Conservation (phyloP, 2,888 invertebrate genomes). For the Fissipunctia ypsillon region DNA sequence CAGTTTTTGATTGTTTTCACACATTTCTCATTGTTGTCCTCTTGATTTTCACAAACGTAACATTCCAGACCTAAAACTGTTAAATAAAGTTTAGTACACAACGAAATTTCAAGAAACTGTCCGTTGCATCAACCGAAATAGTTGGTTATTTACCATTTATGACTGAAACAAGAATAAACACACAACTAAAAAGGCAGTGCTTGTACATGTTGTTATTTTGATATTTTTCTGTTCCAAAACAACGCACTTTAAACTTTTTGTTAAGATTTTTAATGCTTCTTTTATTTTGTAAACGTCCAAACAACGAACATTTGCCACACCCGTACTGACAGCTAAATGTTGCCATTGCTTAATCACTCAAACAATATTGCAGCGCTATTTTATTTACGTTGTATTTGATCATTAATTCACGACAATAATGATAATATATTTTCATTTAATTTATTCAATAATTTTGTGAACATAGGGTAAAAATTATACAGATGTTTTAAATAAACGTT, state of each 20-base stretch:
- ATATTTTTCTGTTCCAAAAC: not conserved
- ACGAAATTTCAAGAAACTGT: not conserved
- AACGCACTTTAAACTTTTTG: not conserved
- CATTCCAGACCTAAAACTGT: constrained; percentile 95
- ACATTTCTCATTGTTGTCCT: constrained; percentile 97
- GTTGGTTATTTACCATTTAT: constrained; percentile 58
- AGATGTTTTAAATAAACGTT: too few relatives aligned
- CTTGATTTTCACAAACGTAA: constrained; percentile 98
- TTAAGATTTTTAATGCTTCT: constrained; percentile 4
- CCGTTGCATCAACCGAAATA: constrained; percentile 2
- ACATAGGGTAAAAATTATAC: too few relatives aligned
- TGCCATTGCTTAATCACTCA: too few relatives aligned
- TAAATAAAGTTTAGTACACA: constrained; percentile 65
- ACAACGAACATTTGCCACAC: constrained; percentile 55
- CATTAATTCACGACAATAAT: too few relatives aligned
- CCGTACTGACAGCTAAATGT: constrained; percentile 48
- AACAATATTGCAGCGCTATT: too few relatives aligned
- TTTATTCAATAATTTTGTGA: too few relatives aligned
- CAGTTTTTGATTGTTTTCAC: constrained; percentile 97
- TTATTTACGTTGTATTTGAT: too few relatives aligned
- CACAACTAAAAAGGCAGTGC: constrained; percentile 29
- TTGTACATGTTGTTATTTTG: constrained; percentile 50
- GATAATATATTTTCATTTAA: too few relatives aligned
- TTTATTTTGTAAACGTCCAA: constrained; percentile 32
- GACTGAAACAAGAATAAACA: constrained; percentile 54